phyloP scores from a whole-genome alignment of 2,797 vertebrate species.

The Erithacus rubecula region DNA sequence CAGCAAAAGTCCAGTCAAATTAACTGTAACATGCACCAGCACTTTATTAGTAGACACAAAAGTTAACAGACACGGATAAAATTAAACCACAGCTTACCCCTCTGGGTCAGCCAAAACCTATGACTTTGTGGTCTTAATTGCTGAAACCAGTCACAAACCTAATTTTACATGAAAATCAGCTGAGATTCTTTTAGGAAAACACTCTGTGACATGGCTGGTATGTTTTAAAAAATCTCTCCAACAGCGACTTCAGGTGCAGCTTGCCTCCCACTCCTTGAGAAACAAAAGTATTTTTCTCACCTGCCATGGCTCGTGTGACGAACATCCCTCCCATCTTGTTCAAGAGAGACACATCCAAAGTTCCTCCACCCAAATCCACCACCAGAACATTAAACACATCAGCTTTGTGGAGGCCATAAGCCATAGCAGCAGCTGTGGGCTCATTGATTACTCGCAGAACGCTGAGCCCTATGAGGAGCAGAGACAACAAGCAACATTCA shows the following conservation, averaged over 20 bases:
- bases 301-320: slow-evolving; percentile 96
- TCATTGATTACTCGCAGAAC: slow-evolving; percentile 94
- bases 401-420: slow-evolving; percentile 94
- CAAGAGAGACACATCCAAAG: slow-evolving; percentile 93
- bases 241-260: fast-evolving
- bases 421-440: slow-evolving; percentile 97
- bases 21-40: background rate
- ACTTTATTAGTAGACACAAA: background rate
- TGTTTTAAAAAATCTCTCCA: background rate
- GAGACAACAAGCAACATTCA: background rate
- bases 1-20: background rate
- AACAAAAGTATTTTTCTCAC: slow-evolving; percentile 72
- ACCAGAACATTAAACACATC: slow-evolving; percentile 95
- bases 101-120: background rate
- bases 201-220: background rate
- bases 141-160: background rate
- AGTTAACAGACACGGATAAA: background rate
- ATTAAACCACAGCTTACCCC: background rate
- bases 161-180: background rate
- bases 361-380: slow-evolving; percentile 96
- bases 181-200: background rate
- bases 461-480: slow-evolving; percentile 81
- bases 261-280: background rate
- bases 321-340: slow-evolving; percentile 99
- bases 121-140: background rate